Conservation (phyloP, 1,140 invertebrate species). For the Venustaconcha ellipsiformis region DNA sequence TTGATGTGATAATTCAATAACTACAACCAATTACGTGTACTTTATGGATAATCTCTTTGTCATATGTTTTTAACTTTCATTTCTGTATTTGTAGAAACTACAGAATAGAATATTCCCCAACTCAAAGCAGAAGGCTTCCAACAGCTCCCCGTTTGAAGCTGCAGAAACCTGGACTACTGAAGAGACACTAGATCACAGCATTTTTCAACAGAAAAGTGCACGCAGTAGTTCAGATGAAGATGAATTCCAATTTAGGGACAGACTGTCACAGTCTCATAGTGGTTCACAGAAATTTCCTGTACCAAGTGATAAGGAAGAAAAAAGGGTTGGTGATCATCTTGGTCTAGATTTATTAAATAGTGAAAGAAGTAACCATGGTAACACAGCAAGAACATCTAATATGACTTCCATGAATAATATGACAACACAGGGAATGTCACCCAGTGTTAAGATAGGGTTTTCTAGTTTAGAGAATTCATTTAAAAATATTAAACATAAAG, state of each 20-base stretch:
- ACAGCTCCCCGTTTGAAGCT: no score
- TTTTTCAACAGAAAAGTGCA: conserved; percentile 58
- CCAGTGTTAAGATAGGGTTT: conserved; percentile 58
- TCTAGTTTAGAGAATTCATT: conserved; percentile 66
- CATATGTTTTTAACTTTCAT: no score
- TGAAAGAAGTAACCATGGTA: conserved; percentile 11
- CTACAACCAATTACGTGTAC: no score
- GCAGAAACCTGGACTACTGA: no score
- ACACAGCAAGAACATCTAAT: conserved; percentile 8
- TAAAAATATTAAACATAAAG: conserved; percentile 68
- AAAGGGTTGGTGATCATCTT: conserved; percentile 1
- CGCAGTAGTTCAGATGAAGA: conserved; percentile 55
- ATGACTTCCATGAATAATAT: conserved; percentile 62
- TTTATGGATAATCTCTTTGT: no score
- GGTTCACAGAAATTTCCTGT: background rate
- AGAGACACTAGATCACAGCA: conserved; percentile 39
- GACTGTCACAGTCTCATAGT: conserved; percentile 39
- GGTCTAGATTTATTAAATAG: conserved; percentile 9
- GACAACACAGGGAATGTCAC: conserved; percentile 54
- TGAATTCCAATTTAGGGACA: conserved; percentile 38
- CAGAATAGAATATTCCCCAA: no score
- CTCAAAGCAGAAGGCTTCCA: no score
- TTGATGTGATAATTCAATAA: no score
- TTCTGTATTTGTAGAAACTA: no score
- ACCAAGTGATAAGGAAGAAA: conserved; percentile 38